Evolutionary conservation across 2,113 vertebrate species (phyloP).

Genomic region (Anarrhichthys ocellatus): DNA sequence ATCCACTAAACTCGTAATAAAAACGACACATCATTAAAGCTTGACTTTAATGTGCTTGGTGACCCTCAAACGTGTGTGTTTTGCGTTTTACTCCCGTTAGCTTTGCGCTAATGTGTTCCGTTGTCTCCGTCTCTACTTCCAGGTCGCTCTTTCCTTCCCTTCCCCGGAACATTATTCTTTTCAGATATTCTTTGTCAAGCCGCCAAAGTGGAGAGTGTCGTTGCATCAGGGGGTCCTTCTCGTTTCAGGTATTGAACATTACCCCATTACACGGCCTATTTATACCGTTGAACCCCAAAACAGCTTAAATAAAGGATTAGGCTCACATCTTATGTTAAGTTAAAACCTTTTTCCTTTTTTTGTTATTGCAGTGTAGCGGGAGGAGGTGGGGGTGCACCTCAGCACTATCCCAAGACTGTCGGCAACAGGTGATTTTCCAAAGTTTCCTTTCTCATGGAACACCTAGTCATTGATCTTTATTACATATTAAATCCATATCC

Average conservation of each 20-base stretch:
- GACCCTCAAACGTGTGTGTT: accelerated
- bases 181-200: constrained; percentile 97
- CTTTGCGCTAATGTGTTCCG: not conserved
- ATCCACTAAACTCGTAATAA: not conserved
- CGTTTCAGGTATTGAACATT: constrained; percentile 93
- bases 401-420: constrained; percentile 99
- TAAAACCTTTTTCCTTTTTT: constrained; percentile 21
- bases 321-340: constrained; percentile 25
- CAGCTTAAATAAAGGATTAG: constrained; percentile 1
- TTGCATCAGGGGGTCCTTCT: constrained; percentile 99
- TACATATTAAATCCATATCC: not conserved
- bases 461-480: not conserved
- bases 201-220: constrained; percentile 99
- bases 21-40: accelerated
- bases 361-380: constrained; percentile 91
- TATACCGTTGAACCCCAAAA: not conserved
- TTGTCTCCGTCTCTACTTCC: constrained; percentile 6
- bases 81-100: not conserved
- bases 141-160: constrained; percentile 86
- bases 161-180: constrained; percentile 96
- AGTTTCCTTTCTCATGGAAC: constrained; percentile 12
- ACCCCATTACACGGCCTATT: accelerated
- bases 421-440: constrained; percentile 90
- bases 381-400: constrained; percentile 99
- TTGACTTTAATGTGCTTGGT: not conserved